A percentile compares a stretch with the other conserved stretches of the same genome.
These are phyloP conservation scores for Epistrophe eligans DNA, from an alignment of 2,888 invertebrate genomes.

Conservation along the genomic window DNA sequence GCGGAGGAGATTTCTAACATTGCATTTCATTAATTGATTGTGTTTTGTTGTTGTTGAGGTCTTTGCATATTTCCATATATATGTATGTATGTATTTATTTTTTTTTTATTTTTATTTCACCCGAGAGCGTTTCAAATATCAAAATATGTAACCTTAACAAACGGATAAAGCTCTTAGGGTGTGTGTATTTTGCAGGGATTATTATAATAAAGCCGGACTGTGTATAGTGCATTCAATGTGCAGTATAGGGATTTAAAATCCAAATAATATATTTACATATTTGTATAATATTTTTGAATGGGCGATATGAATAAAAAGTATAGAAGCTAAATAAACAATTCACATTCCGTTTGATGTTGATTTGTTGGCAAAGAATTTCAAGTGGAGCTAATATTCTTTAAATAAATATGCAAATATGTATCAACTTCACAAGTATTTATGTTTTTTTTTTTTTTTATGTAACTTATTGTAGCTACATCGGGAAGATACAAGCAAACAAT, in stretches of 20 bases:
- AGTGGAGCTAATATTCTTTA: constrained; percentile 17
- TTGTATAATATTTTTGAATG: constrained; percentile 13
- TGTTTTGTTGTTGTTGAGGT: constrained; percentile 59
- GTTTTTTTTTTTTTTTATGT: not conserved
- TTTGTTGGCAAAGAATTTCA: constrained; percentile 14
- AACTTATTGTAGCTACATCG: not conserved
- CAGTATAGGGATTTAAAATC: not conserved
- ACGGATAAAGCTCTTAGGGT: not conserved
- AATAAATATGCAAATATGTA: not conserved
- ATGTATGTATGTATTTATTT: not conserved
- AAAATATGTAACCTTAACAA: constrained; percentile 12
- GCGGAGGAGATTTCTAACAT: constrained; percentile 41
- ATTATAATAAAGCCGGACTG: constrained; percentile 15
- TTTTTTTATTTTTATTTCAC: not conserved
- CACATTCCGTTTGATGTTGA: constrained; percentile 24
- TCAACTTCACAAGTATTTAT: not conserved
- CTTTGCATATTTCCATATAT: constrained; percentile 52
- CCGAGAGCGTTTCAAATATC: constrained; percentile 7
- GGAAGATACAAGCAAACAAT: too few relatives aligned
- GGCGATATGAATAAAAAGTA: not conserved
- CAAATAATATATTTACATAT: constrained; percentile 12
- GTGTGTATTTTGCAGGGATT: constrained; percentile 17
- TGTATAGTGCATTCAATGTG: too few relatives aligned
- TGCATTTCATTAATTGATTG: constrained; percentile 75
- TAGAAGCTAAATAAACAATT: constrained; percentile 15